Base-by-base conservation (phyloP, 2,797 vertebrate genomes). In the Aplochiton taeniatus region DNA sequence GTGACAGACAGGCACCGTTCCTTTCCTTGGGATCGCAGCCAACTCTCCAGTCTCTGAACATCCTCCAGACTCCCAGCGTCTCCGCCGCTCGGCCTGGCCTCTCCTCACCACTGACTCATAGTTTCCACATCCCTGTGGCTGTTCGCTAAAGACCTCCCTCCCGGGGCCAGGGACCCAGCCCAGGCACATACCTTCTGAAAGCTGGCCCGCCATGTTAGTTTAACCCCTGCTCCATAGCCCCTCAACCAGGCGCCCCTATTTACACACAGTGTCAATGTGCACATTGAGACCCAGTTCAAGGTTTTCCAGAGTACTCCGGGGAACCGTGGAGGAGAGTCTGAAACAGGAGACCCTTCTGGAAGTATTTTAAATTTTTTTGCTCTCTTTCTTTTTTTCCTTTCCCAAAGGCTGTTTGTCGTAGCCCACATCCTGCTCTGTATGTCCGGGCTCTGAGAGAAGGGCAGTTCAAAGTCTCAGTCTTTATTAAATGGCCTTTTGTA, bases 51-150 rank as follows among this genome's bases (percentile, higher is more conserved):
- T 86, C 82, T 77, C 87, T 79, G 86, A 87, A 89, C 89, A 90
- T 91, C 88, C 89, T 87, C 85, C 83, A 86, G 86, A 80, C 77
- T 86, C 68, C 67, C n/a, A 66, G 6, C 61, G 70, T 79, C 84
- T 77, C 82, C 77, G 80, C 80, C 46, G 57, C 81, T 81, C 80
- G 18, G 68, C 59, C 75, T 69, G 78, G 63, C 62, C 64, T 77
- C 31, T 31, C 31, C 31, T 2, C 31, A 73, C 58, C 72, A 56
- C 82, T 93, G 92, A 93, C 83, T 92, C 89, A 92, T 77, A 83
- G 66, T 90, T 93, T 92, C 92, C 92, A 90, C 85, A 85, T 87
- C 81, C 88, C 76, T 69, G 78, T 86, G 80, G 85, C 89, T 87
- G 83, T 87, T 74, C 70, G 76, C 76, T 64, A 75, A 83, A 73